These are phyloP conservation scores for Elephas maximus DNA, from an alignment of 2,113 vertebrate genomes.

Conservation along the genomic window DNA sequence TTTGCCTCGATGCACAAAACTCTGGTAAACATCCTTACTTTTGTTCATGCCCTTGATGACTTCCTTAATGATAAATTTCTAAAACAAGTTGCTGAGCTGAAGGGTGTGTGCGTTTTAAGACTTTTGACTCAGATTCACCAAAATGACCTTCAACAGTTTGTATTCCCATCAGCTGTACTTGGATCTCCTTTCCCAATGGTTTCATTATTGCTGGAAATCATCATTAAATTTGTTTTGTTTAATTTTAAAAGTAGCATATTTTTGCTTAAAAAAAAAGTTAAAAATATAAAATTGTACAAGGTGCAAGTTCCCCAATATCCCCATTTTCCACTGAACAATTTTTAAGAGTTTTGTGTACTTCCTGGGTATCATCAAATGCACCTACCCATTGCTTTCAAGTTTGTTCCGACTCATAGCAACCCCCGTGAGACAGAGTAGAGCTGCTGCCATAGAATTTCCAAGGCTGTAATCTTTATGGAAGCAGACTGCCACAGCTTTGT, in stretches of 20 bases:
- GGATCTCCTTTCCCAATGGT: not conserved
- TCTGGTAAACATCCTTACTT: not conserved
- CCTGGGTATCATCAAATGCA: not conserved
- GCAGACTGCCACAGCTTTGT: not conserved
- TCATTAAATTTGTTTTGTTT: not conserved
- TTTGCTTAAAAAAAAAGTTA: not conserved
- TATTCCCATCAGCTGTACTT: not conserved
- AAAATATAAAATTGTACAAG: not conserved
- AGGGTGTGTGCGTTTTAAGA: not conserved
- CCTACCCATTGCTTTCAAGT: not conserved
- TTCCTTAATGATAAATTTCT: not conserved
- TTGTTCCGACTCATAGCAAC: not conserved
- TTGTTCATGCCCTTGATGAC: not conserved
- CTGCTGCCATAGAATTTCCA: not conserved
- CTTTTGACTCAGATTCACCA: not conserved
- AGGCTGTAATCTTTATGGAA: not conserved
- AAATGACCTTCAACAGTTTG: not conserved
- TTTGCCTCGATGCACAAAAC: not conserved
- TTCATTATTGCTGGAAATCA: not conserved
- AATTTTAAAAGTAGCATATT: constrained; percentile 3
- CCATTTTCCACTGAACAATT: not conserved
- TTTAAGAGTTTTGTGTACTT: not conserved
- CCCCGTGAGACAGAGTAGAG: no score
- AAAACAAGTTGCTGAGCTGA: not conserved
- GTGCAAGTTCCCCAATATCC: not conserved